phyloP scores from a whole-genome alignment of 2,113 vertebrate genomes.

The Mixornis gularis region DNA sequence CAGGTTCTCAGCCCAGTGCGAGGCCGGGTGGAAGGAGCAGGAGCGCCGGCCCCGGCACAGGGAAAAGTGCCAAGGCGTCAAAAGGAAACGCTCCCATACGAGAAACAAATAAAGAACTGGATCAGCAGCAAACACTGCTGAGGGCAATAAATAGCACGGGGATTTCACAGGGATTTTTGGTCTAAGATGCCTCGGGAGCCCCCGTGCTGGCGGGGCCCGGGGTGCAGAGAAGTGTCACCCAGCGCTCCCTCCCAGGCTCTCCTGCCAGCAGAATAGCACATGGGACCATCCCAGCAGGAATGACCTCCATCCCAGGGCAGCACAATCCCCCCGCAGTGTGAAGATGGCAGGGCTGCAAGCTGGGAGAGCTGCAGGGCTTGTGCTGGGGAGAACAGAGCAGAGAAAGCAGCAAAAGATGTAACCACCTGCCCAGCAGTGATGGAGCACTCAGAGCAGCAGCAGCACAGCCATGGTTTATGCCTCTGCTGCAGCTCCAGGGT shows the following conservation, averaged over 20 bases:
- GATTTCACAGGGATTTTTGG: slow-evolving; percentile 47
- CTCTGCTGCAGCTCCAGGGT: background rate
- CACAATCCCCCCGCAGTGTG: rapidly evolving
- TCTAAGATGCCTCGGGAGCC: background rate
- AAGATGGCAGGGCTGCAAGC: background rate
- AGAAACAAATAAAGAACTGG: background rate
- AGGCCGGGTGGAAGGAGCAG: background rate
- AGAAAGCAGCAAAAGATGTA: background rate
- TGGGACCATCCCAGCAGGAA: background rate
- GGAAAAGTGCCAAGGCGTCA: background rate
- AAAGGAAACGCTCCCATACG: background rate
- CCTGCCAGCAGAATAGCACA: background rate
- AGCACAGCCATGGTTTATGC: background rate
- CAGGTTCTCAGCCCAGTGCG: background rate
- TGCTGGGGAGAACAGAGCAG: rapidly evolving
- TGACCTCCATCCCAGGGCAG: background rate
- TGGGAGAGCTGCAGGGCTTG: rapidly evolving
- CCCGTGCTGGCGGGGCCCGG: rapidly evolving
- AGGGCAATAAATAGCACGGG: background rate
- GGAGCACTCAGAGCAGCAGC: background rate
- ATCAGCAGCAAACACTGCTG: background rate
- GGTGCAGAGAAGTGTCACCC: background rate
- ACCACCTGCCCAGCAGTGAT: background rate
- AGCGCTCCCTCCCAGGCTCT: background rate
- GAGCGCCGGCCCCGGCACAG: rapidly evolving